Evolutionary conservation across 1,140 invertebrate genomes (phyloP).

Genomic region (Pseudachorutes palmiensis): DNA sequence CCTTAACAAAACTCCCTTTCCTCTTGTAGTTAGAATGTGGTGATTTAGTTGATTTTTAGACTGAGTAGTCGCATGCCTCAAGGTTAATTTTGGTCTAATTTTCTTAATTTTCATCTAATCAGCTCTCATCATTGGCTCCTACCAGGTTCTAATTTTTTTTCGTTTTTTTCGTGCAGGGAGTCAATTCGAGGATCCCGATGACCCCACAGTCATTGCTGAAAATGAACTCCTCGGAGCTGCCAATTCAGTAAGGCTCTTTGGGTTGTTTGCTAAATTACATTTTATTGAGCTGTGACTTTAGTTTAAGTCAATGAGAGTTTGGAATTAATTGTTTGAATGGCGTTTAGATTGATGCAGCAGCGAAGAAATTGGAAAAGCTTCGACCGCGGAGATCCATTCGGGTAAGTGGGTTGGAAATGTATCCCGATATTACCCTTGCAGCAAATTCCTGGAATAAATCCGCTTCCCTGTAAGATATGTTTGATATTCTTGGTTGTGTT

Average conservation of each 20-base stretch:
- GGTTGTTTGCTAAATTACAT: not conserved
- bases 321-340: not conserved
- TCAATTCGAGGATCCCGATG: constrained; percentile 92
- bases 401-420: constrained; percentile 39
- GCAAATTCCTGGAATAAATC: not conserved
- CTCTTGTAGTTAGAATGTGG: constrained; percentile 5
- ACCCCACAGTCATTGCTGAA: constrained; percentile 95
- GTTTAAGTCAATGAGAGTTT: not conserved
- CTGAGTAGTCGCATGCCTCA: not conserved
- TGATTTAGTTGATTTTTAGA: constrained; percentile 3
- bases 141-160: not conserved
- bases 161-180: constrained; percentile 49
- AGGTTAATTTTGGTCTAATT: constrained; percentile 6
- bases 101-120: constrained; percentile 5
- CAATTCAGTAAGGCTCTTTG: constrained; percentile 61
- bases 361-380: constrained; percentile 85
- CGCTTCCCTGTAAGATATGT: constrained; percentile 85
- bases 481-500: constrained; percentile 99
- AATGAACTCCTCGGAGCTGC: constrained; percentile 96
- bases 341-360: constrained; percentile 72
- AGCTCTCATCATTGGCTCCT: not conserved
- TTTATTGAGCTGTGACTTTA: not conserved
- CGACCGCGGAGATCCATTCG: constrained; percentile 64
- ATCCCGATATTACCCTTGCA: not conserved
- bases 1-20: too few species aligned